These are phyloP conservation scores for Anser cygnoides DNA, from an alignment of 2,113 vertebrate species.

Conservation along the genomic window DNA sequence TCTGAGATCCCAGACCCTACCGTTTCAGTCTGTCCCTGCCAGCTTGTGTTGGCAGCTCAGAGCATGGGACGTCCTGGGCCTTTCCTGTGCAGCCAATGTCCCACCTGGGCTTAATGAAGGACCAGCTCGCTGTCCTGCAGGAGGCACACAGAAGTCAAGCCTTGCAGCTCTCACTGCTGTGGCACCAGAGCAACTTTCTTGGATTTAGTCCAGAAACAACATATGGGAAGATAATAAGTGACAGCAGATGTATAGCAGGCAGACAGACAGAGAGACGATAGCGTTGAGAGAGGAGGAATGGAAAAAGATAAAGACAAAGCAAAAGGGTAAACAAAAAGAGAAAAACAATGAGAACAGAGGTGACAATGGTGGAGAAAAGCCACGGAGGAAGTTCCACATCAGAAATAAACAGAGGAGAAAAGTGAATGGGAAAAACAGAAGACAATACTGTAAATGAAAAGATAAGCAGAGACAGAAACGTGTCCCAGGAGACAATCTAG, in stretches of 20 bases:
- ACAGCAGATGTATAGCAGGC: not conserved
- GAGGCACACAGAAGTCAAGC: not conserved
- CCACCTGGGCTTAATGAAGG: rapidly evolving
- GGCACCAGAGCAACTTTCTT: not conserved
- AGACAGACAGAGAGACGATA: not conserved
- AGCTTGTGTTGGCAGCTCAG: not conserved
- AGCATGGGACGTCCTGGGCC: not conserved
- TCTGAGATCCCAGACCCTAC: not conserved
- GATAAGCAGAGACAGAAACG: not conserved
- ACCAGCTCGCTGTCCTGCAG: rapidly evolving
- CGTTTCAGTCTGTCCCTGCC: not conserved
- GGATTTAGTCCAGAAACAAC: not conserved
- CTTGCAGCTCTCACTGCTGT: not conserved
- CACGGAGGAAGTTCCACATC: not conserved
- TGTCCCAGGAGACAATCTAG: not conserved
- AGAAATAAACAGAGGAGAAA: not conserved
- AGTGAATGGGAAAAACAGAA: not conserved
- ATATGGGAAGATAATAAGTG: not conserved
- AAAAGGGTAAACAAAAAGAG: not conserved
- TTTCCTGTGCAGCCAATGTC: not conserved
- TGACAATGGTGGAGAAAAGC: not conserved
- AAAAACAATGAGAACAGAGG: not conserved
- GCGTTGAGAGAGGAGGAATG: not conserved
- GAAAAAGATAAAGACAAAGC: not conserved
- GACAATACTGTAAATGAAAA: not conserved